A percentile compares a stretch with the other conserved stretches of the same genome.
Evolutionary conservation across 2,113 vertebrate species (phyloP).

Genomic region (Microtus pennsylvanicus): DNA sequence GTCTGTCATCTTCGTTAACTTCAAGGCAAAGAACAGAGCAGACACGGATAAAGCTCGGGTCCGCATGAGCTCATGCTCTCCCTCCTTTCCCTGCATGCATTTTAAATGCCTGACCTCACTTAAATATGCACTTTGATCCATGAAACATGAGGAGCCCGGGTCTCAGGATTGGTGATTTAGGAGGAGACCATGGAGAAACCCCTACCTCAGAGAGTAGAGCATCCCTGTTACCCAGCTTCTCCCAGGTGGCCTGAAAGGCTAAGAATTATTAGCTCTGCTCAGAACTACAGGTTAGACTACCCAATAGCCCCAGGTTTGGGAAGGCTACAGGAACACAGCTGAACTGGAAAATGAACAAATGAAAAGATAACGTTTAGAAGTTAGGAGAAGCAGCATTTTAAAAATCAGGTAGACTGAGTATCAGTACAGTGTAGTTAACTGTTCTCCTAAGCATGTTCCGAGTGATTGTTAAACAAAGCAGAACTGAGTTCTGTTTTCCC

Average conservation of each 20-base stretch:
- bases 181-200: neutral
- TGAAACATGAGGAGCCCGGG: neutral
- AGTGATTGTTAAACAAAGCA: neutral
- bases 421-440: neutral
- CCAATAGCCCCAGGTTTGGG: neutral
- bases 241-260: neutral
- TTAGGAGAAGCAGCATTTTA: neutral
- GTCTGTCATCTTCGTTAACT: neutral
- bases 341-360: neutral
- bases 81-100: neutral
- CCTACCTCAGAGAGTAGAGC: no score
- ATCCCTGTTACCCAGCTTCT: neutral
- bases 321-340: neutral
- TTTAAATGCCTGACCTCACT: conserved; percentile 32
- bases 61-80: neutral
- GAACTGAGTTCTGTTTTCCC: neutral
- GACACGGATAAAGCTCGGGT: neutral
- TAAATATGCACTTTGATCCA: neutral
- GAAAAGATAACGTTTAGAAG: neutral
- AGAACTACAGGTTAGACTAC: neutral
- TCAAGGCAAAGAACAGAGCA: neutral
- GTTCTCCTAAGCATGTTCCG: neutral
- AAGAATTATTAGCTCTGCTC: neutral
- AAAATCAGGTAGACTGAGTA: neutral
- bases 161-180: neutral